Evolutionary conservation across 2,113 vertebrate species (phyloP), one percentile per base, ranked within the genome.

Genomic region (Excalfactoria chinensis): DNA sequence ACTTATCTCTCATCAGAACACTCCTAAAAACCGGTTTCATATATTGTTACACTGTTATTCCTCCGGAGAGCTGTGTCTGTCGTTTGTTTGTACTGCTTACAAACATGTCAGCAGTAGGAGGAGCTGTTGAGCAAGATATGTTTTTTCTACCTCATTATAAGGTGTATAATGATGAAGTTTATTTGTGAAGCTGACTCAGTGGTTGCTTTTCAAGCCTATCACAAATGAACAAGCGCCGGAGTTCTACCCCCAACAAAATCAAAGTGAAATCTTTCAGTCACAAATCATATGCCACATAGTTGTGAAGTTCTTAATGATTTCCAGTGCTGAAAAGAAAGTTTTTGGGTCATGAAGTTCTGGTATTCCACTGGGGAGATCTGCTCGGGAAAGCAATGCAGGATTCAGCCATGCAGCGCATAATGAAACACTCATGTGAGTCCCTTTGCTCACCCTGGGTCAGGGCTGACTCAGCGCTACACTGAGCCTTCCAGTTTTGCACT

Each of bases 51-150:
- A 0, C 17, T 56, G 18, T 56, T 35, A 13, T 25, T 75, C 43
- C 62, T 56, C 73, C 7, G 56, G 35, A 71, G 62, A 81, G n/a
- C 76, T 32, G 34, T n/a, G n/a, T n/a, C n/a, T n/a, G n/a, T n/a
- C n/a, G n/a, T n/a, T n/a, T n/a, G n/a, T n/a, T n/a, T n/a, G n/a
- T n/a, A n/a, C n/a, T n/a, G n/a, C n/a, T 69, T n/a, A 21, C 35
- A 75, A 13, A 8, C 11, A 0, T 5, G 48, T 10, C 7, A 88
- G 84, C 93, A 93, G 81, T 37, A 96, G 95, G 80, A 84, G 95
- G 95, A 91, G 95, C 87, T 95, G 79, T 93, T 89, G 86, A 96
- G 95, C 87, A 93, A 93, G 88, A 44, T 95, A 95, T 81, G 66
- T 2, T 64, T 79, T 34, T 37, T 3, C 64, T 83, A 8, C 1